These are phyloP conservation scores for Germaria angustata DNA, from an alignment of 2,888 invertebrate genomes.

Conservation along the genomic window DNA sequence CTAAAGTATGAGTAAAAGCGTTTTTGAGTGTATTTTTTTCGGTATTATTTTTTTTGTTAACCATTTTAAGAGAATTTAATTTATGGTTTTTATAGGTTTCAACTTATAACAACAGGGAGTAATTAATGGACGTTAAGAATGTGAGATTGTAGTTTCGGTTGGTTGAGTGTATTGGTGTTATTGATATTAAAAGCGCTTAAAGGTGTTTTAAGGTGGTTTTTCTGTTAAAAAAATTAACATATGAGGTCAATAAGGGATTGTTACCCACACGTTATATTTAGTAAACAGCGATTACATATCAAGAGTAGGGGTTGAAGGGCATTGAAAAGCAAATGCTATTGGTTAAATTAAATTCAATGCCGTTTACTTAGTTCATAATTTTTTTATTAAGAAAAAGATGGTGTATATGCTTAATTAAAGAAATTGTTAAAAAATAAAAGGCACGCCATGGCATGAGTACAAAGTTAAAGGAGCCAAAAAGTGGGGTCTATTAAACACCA, in stretches of 20 bases:
- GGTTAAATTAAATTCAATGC: slow-evolving; percentile 35
- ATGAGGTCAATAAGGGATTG: slow-evolving; percentile 65
- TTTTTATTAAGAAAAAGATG: background rate
- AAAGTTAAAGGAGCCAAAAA: background rate
- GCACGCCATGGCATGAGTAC: background rate
- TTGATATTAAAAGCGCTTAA: slow-evolving; percentile 32
- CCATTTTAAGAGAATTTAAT: slow-evolving; percentile 64
- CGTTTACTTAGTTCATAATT: background rate
- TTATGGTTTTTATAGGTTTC: slow-evolving; percentile 67
- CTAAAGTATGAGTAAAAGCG: slow-evolving; percentile 29
- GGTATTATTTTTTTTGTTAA: background rate
- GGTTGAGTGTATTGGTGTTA: slow-evolving; percentile 26
- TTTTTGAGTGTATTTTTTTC: background rate
- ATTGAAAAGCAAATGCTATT: slow-evolving; percentile 24
- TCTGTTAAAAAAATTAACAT: slow-evolving; percentile 54
- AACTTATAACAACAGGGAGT: slow-evolving; percentile 65
- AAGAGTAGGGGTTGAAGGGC: slow-evolving; percentile 26
- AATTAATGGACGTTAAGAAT: slow-evolving; percentile 56
- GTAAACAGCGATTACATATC: background rate
- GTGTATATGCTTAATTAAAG: background rate
- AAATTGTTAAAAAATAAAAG: background rate
- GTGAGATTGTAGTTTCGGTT: background rate
- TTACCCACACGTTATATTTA: slow-evolving; percentile 35
- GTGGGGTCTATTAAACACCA: background rate
- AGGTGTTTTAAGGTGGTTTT: slow-evolving; percentile 45